Percentiles rank a stretch among this genome's conserved stretches.
Evolutionary conservation across 2,113 vertebrate species (phyloP).

Genomic region (Gopherus flavomarginatus): DNA sequence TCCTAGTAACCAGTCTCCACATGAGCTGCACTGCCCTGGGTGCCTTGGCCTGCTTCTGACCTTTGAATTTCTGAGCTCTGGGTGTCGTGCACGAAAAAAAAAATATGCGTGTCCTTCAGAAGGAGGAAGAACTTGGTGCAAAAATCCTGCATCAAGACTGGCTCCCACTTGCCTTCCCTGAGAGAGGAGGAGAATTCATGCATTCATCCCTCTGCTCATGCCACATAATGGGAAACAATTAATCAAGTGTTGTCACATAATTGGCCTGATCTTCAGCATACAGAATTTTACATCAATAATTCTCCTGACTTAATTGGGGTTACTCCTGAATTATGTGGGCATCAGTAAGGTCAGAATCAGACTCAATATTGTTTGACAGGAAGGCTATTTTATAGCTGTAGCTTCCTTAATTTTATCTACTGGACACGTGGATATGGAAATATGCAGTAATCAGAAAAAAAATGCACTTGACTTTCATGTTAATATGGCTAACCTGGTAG

Average conservation of each 20-base stretch:
- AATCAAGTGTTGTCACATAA: not conserved
- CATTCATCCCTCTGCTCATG: not conserved
- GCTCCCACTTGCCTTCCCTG: not conserved
- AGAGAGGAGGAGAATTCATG: not conserved
- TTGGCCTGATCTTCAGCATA: not conserved
- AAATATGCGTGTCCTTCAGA: not conserved
- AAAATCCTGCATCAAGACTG: fast-evolving
- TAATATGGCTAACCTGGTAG: not conserved
- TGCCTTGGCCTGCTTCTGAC: not conserved
- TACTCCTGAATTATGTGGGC: not conserved
- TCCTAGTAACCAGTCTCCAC: not conserved
- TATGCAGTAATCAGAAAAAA: not conserved
- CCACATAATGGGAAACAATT: not conserved
- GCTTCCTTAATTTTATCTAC: not conserved
- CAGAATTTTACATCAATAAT: not conserved
- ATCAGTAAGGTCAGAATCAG: not conserved
- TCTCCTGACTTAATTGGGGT: not conserved
- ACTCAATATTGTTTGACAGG: not conserved
- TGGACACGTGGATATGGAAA: not conserved
- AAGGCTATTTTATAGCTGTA: not conserved
- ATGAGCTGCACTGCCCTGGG: not conserved
- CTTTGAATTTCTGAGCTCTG: not conserved
- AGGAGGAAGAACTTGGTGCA: not conserved
- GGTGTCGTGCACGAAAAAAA: not conserved
- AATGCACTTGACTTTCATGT: not conserved